Evolutionary conservation across 2,888 invertebrate species (phyloP).

Genomic region (Pyrocoelia pectoralis): DNA sequence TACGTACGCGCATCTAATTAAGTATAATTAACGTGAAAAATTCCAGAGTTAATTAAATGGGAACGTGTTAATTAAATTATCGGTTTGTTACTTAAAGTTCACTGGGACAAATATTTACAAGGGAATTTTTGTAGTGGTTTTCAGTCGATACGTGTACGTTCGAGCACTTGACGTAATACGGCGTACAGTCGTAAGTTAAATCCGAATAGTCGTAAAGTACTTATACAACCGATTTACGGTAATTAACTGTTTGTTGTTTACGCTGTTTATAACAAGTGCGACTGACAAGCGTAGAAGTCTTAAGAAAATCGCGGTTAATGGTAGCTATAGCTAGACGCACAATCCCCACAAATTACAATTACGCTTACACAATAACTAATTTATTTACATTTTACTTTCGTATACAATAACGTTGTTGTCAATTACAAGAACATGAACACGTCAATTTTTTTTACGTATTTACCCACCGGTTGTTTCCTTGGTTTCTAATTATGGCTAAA

Average conservation of each 20-base stretch:
- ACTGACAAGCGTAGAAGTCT: slow-evolving; percentile 32
- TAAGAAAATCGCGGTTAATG: slow-evolving; percentile 29
- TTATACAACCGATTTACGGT: slow-evolving; percentile 49
- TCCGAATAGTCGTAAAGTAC: slow-evolving; percentile 51
- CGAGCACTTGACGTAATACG: slow-evolving; percentile 40
- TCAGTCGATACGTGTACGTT: slow-evolving; percentile 10
- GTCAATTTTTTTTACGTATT: background rate
- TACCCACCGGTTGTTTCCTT: background rate
- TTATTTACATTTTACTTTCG: slow-evolving; percentile 32
- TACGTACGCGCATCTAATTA: background rate
- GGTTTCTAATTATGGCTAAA: background rate
- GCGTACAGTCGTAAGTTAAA: slow-evolving; percentile 51
- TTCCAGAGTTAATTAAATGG: background rate
- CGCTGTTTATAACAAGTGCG: slow-evolving; percentile 25
- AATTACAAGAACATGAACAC: slow-evolving; percentile 2
- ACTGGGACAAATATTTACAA: slow-evolving; percentile 14
- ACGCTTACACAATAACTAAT: slow-evolving; percentile 29
- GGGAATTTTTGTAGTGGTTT: slow-evolving; percentile 4
- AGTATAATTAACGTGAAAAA: background rate
- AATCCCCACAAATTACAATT: slow-evolving; percentile 32
- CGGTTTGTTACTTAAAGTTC: slow-evolving; percentile 4
- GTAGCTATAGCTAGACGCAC: slow-evolving; percentile 25
- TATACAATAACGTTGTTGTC: background rate
- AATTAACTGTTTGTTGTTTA: slow-evolving; percentile 50
- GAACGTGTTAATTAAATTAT: background rate